Evolutionary conservation across 2,797 vertebrate genomes (phyloP).

Genomic region (Myotis vivesi): DNA sequence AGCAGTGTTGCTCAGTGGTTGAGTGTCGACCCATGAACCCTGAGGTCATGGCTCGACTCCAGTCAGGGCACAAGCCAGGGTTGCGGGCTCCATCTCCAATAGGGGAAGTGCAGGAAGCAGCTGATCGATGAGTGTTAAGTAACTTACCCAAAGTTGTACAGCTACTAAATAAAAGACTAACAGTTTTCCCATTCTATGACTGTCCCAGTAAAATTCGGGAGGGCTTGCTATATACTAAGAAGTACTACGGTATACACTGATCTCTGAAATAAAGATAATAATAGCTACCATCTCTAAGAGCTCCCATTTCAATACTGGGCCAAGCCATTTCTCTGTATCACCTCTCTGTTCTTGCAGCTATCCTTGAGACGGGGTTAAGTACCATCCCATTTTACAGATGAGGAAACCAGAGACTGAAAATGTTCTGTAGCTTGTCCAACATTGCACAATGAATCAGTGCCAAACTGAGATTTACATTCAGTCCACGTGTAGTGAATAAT

Average conservation of each 20-base stretch:
- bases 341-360: neutral
- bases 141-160: neutral
- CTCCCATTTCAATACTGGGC: neutral
- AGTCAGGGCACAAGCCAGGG: no score
- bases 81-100: no score
- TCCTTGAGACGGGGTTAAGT: neutral
- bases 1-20: neutral
- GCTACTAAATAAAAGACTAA: neutral
- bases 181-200: neutral
- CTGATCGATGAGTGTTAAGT: neutral
- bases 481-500: neutral
- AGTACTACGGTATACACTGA: neutral
- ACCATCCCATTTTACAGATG: neutral
- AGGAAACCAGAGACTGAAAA: conserved; percentile 17
- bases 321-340: neutral
- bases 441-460: neutral
- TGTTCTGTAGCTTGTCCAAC: neutral
- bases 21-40: no score
- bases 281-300: neutral
- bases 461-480: neutral
- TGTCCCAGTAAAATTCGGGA: neutral
- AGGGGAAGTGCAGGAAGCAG: no score
- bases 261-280: neutral
- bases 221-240: neutral
- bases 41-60: no score